Conservation (phyloP, 2,888 invertebrate genomes). For the Spialia ferax region DNA sequence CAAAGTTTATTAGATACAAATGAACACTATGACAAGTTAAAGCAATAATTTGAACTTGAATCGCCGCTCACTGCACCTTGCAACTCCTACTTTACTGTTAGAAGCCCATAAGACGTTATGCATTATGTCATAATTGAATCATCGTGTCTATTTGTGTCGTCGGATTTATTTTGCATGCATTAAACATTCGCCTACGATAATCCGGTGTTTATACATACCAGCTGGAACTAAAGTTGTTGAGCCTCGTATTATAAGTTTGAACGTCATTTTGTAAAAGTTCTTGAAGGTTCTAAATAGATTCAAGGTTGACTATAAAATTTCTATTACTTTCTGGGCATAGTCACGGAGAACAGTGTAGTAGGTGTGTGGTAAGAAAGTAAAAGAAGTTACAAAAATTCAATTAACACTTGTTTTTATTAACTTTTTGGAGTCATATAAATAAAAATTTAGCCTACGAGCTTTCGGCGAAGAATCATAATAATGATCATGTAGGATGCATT, state of each 20-base stretch:
- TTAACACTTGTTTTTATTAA: too few species aligned
- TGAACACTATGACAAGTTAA: neutral
- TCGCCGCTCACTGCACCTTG: neutral
- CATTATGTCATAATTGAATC: constrained; percentile 40
- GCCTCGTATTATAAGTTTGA: neutral
- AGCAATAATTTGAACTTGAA: neutral
- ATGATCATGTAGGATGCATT: neutral
- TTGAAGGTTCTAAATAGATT: too few species aligned
- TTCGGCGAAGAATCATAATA: neutral
- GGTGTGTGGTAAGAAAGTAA: too few species aligned
- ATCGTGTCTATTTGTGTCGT: constrained; percentile 29
- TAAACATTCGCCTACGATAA: constrained; percentile 33
- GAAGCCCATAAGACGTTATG: constrained; percentile 16
- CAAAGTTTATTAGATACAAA: neutral
- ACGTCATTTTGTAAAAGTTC: neutral
- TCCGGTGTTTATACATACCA: constrained; percentile 30
- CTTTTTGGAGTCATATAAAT: too few species aligned
- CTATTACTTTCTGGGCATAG: too few species aligned
- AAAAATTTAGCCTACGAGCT: too few species aligned
- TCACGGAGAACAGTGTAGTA: too few species aligned
- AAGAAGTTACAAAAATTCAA: too few species aligned
- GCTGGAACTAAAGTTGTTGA: constrained; percentile 20
- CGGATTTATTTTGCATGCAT: constrained; percentile 33
- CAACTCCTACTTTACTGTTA: constrained; percentile 15
- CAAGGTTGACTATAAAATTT: too few species aligned